Evolutionary conservation across 1,140 invertebrate species (phyloP).

Genomic region (Brachionus koreanus): DNA sequence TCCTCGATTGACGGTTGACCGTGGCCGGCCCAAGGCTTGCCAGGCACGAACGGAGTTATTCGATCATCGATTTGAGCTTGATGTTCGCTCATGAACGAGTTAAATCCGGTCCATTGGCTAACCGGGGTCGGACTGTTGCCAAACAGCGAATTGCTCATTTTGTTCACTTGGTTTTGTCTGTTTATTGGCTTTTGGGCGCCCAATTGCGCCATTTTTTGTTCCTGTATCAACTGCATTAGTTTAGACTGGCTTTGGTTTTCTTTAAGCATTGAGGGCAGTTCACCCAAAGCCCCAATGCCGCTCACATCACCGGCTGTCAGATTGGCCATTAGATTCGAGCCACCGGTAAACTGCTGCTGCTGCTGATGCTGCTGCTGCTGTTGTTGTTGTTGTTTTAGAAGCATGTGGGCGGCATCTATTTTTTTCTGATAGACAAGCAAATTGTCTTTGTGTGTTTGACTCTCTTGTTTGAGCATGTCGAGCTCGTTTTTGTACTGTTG

Average conservation of each 20-base stretch:
- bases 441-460: neutral
- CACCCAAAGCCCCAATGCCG: too few relatives aligned
- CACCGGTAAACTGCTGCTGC: neutral
- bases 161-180: neutral
- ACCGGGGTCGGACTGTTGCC: neutral
- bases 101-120: neutral
- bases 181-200: too few relatives aligned
- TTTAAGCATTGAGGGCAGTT: too few relatives aligned
- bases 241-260: too few relatives aligned
- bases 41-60: conserved; percentile 41
- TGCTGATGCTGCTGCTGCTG: too few relatives aligned
- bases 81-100: neutral
- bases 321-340: neutral
- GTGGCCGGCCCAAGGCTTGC: conserved; percentile 22
- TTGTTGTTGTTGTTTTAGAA: conserved; percentile 33
- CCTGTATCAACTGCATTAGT: too few relatives aligned
- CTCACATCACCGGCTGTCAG: too few relatives aligned
- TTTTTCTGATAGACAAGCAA: conserved; percentile 4
- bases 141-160: neutral
- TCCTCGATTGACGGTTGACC: conserved; percentile 2
- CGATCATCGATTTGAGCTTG: conserved; percentile 21
- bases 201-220: too few relatives aligned
- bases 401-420: conserved; percentile 4
- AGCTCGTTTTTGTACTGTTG: conserved; percentile 2
- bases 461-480: conserved; percentile 15